These are phyloP conservation scores for Podocnemis expansa DNA, from an alignment of 2,113 vertebrate genomes.

Conservation along the genomic window DNA sequence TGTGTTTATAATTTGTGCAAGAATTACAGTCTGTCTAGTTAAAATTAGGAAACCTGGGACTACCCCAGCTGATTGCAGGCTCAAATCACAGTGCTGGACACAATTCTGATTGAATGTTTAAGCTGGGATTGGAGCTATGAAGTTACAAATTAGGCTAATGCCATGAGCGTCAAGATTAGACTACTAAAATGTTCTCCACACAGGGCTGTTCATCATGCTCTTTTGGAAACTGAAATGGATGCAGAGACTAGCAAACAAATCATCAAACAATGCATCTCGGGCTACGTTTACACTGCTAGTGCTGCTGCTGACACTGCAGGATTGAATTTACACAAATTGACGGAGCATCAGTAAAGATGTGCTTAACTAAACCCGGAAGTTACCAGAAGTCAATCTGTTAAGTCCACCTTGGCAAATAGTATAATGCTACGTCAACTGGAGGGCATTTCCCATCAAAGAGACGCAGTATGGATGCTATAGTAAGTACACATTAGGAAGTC, in stretches of 20 bases:
- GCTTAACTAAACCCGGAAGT: too few species aligned
- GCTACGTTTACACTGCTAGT: too few species aligned
- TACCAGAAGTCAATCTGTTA: too few species aligned
- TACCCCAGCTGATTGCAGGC: constrained; percentile 1
- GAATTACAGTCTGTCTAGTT: neutral
- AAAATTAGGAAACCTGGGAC: neutral
- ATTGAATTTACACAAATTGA: too few species aligned
- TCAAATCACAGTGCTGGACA: constrained; percentile 17
- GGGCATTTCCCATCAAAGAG: too few species aligned
- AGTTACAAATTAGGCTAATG: neutral
- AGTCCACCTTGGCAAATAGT: too few species aligned
- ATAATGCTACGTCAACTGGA: too few species aligned
- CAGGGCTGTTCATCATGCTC: neutral
- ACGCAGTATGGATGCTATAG: too few species aligned
- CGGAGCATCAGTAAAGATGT: too few species aligned
- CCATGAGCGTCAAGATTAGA: neutral
- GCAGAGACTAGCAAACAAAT: neutral
- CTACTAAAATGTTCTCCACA: neutral
- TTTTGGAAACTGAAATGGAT: neutral
- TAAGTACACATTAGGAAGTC: too few species aligned
- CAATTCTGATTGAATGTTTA: constrained; percentile 25
- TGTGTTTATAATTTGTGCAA: neutral
- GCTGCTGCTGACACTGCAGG: too few species aligned
- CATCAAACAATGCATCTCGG: neutral
- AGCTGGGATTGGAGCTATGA: constrained; percentile 20